These are phyloP conservation scores for Lamprologus tigripictilis DNA, from an alignment of 2,113 vertebrate species.

Conservation along the genomic window DNA sequence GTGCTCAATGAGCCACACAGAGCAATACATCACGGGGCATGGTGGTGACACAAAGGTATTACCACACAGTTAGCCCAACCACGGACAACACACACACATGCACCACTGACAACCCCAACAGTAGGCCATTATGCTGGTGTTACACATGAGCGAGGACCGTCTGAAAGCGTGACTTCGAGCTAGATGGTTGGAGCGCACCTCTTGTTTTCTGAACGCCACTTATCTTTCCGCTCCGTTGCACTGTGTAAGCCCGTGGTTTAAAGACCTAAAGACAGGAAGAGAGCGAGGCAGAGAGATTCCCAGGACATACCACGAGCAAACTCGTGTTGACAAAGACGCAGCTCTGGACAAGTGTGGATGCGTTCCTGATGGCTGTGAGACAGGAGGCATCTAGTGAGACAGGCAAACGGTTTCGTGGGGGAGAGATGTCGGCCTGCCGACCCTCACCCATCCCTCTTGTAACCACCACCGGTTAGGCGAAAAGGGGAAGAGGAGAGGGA, in stretches of 20 bases:
- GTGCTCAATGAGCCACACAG: not conserved
- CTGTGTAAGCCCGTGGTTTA: not conserved
- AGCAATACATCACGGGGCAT: not conserved
- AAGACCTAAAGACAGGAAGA: not conserved
- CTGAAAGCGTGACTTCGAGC: slow-evolving; percentile 11
- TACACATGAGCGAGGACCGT: slow-evolving; percentile 7
- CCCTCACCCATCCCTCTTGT: not conserved
- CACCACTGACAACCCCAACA: slow-evolving; percentile 25
- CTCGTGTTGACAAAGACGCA: slow-evolving; percentile 55
- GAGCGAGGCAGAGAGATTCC: not conserved
- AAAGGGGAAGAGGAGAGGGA: not conserved
- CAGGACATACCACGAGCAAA: slow-evolving; percentile 45
- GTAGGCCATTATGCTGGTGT: slow-evolving; percentile 16
- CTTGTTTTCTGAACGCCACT: not conserved
- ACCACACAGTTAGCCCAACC: not conserved
- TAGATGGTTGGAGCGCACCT: not conserved
- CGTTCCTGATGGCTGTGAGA: slow-evolving; percentile 44
- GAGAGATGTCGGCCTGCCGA: slow-evolving; percentile 25
- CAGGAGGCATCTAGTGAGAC: slow-evolving; percentile 17
- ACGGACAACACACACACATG: slow-evolving; percentile 20
- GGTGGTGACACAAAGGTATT: slow-evolving; percentile 27
- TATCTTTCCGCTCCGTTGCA: slow-evolving; percentile 43
- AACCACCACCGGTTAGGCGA: not conserved
- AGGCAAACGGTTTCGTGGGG: not conserved
- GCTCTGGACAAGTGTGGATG: slow-evolving; percentile 59